Percentiles rank a stretch among this genome's conserved stretches.
Evolutionary conservation across 2,113 vertebrate species (phyloP).

Genomic region (Reinhardtius hippoglossoides): DNA sequence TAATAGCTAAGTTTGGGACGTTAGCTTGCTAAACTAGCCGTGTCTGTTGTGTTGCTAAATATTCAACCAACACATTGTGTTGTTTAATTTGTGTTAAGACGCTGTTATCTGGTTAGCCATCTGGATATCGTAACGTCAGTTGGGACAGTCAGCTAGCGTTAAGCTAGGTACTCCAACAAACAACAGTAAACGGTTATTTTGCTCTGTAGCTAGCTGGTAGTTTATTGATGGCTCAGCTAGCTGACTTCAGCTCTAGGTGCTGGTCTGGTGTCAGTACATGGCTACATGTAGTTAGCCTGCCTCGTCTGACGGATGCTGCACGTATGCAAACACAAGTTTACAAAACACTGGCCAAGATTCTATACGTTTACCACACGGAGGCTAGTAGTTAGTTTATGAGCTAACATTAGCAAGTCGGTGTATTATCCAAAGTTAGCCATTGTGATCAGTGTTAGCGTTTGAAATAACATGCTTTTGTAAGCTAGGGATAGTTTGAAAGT

Average conservation of each 20-base stretch:
- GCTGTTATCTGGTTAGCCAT: too few species aligned
- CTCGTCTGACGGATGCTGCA: constrained; percentile 11
- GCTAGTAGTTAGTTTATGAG: constrained; percentile 6
- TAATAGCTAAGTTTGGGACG: constrained; percentile 34
- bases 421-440: constrained; percentile 39
- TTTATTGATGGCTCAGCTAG: constrained; percentile 2
- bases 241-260: too few species aligned
- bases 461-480: neutral
- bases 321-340: neutral
- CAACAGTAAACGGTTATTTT: neutral
- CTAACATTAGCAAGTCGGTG: constrained; percentile 40
- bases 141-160: neutral
- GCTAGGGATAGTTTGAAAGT: neutral
- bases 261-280: too few species aligned
- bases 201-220: constrained; percentile 23
- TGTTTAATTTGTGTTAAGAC: neutral
- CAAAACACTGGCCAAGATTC: neutral
- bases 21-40: constrained; percentile 32
- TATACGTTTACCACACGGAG: neutral
- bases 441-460: constrained; percentile 1
- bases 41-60: neutral
- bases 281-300: constrained; percentile 7
- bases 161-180: neutral
- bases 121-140: too few species aligned
- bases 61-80: neutral